phyloP scores from a whole-genome alignment of 2,888 invertebrate genomes.

The Podotricha telesiphe region DNA sequence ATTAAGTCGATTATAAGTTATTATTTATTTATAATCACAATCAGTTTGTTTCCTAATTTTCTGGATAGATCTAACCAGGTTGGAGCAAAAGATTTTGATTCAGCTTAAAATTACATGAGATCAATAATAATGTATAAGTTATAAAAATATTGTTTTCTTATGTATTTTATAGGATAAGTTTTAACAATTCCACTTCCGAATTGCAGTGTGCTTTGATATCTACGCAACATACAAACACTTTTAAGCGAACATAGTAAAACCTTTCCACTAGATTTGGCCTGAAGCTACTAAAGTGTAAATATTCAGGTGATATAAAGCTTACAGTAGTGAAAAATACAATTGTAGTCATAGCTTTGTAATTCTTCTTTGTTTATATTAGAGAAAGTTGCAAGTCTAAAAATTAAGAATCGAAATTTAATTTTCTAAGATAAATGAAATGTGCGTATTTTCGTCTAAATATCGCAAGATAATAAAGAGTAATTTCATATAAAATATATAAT shows the following conservation, averaged over 20 bases:
- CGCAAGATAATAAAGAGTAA: neutral
- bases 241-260: slow-evolving; percentile 3
- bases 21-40: too few species aligned
- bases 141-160: neutral
- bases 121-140: too few species aligned
- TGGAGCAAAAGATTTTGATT: too few species aligned
- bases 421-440: too few species aligned
- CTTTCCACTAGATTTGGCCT: slow-evolving; percentile 10
- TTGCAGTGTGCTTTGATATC: neutral
- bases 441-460: too few species aligned
- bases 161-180: neutral
- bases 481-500: neutral
- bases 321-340: neutral
- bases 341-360: neutral
- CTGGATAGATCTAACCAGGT: too few species aligned
- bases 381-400: too few species aligned
- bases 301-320: slow-evolving; percentile 5
- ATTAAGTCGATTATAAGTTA: too few species aligned
- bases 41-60: too few species aligned
- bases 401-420: too few species aligned
- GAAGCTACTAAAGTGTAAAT: slow-evolving; percentile 10
- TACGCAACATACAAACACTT: slow-evolving; percentile 11
- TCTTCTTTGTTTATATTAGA: neutral
- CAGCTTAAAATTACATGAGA: too few species aligned
- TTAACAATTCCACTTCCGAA: neutral